phyloP scores from a whole-genome alignment of 2,797 vertebrate species.

The Neomorphus geoffroyi region DNA sequence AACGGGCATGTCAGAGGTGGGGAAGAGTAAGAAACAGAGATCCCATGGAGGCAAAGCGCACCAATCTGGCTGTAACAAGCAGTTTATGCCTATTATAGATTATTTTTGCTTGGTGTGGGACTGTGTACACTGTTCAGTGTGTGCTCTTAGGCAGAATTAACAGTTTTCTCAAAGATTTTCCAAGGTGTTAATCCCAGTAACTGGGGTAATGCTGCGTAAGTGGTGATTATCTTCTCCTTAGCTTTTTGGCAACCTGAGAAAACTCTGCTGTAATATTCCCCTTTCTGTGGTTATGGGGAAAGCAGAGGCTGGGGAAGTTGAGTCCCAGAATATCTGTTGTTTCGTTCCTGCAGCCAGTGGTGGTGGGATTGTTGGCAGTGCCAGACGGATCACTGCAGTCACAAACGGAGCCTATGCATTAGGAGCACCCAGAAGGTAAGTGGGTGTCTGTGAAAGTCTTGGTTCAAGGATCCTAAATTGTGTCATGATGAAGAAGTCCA shows the following conservation, averaged over 20 bases:
- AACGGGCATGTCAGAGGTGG: background rate
- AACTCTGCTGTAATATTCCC: background rate
- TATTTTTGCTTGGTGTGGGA: background rate
- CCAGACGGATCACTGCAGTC: background rate
- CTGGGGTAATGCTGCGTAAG: background rate
- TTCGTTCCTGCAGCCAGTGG: rapidly evolving
- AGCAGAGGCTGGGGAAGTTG: background rate
- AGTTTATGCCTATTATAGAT: background rate
- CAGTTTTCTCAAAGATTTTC: background rate
- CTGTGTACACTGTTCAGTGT: background rate
- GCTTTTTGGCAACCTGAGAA: background rate
- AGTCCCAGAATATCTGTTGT: background rate
- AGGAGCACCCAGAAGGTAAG: background rate
- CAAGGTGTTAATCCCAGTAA: background rate
- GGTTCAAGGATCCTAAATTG: background rate
- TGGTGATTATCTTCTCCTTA: background rate
- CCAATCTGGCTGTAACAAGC: background rate
- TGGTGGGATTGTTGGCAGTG: rapidly evolving
- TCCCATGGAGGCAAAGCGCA: background rate
- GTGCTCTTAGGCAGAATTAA: background rate
- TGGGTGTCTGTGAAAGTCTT: background rate
- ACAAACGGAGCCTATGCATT: rapidly evolving
- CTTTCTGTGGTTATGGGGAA: background rate
- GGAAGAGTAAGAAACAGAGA: background rate
- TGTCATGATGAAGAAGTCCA: background rate